Conservation (phyloP, 1,140 invertebrate genomes). For the Cepaea nemoralis region DNA sequence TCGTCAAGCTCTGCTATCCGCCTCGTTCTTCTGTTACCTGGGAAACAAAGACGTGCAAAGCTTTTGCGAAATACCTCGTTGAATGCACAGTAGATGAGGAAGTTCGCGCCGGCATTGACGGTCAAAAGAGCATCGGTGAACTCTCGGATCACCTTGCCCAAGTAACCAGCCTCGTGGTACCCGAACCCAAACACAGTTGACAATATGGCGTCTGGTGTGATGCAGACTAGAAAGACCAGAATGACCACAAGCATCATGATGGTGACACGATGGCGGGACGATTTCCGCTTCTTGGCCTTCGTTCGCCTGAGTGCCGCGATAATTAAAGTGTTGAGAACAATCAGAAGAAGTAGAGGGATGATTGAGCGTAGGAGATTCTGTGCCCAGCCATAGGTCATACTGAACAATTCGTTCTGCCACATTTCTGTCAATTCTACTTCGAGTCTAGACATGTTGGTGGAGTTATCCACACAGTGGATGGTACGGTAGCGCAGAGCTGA, state of each 20-base stretch:
- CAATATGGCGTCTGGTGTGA: conserved; percentile 79
- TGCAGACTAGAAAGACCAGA: conserved; percentile 81
- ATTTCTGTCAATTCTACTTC: conserved; percentile 60
- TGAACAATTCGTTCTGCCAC: conserved; percentile 76
- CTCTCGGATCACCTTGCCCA: conserved; percentile 78
- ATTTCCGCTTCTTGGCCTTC: conserved; percentile 52
- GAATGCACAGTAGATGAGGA: conserved; percentile 84
- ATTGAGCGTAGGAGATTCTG: conserved; percentile 78
- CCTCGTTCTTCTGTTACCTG: not conserved
- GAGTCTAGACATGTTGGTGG: conserved; percentile 43
- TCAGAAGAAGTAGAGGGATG: conserved; percentile 72
- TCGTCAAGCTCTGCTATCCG: conserved; percentile 51
- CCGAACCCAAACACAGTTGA: conserved; percentile 71
- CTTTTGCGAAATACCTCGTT: conserved; percentile 79
- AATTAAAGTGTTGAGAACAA: conserved; percentile 77
- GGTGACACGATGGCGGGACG: conserved; percentile 76
- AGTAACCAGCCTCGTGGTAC: conserved; percentile 68
- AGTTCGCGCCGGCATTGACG: conserved; percentile 81
- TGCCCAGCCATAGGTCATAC: conserved; percentile 77
- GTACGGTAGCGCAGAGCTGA: conserved; percentile 62
- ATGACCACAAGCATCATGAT: conserved; percentile 83
- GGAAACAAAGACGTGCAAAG: conserved; percentile 58
- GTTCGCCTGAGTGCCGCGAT: conserved; percentile 77
- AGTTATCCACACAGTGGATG: conserved; percentile 41
- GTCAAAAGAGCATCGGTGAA: conserved; percentile 82